Percentiles rank a stretch among this genome's conserved stretches.
Evolutionary conservation across 2,888 invertebrate species (phyloP).

Genomic region (Dione juno): DNA sequence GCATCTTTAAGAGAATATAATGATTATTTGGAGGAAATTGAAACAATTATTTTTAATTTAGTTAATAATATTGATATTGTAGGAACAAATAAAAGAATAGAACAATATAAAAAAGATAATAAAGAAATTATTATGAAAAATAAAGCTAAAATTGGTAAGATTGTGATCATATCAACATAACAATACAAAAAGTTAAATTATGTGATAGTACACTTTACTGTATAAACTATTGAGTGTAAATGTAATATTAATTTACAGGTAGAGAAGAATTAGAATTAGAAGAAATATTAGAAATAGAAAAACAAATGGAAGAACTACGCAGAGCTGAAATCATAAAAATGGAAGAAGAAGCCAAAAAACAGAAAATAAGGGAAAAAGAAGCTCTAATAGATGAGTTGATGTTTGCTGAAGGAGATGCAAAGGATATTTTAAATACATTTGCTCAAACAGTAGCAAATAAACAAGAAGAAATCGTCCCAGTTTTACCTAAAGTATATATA

Average conservation of each 20-base stretch:
- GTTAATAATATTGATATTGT: conserved; percentile 94
- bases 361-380: conserved; percentile 93
- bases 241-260: conserved; percentile 61
- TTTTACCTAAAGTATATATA: conserved; percentile 70
- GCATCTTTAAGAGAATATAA: conserved; percentile 92
- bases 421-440: conserved; percentile 92
- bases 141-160: conserved; percentile 86
- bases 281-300: conserved; percentile 91
- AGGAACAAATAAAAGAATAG: conserved; percentile 94
- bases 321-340: conserved; percentile 87
- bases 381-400: conserved; percentile 97
- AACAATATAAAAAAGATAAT: conserved; percentile 95
- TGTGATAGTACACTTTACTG: too few species aligned
- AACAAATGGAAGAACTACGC: conserved; percentile 88
- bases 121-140: conserved; percentile 92
- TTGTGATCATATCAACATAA: background rate
- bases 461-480: conserved; percentile 81
- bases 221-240: too few species aligned
- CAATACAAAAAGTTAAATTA: too few species aligned
- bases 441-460: conserved; percentile 87
- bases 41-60: conserved; percentile 95
- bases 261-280: conserved; percentile 94
- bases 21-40: conserved; percentile 98
- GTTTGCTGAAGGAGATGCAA: conserved; percentile 95
- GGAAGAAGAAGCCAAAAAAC: conserved; percentile 89